phyloP scores from a whole-genome alignment of 2,888 invertebrate species.

The Macrophya annulata region DNA sequence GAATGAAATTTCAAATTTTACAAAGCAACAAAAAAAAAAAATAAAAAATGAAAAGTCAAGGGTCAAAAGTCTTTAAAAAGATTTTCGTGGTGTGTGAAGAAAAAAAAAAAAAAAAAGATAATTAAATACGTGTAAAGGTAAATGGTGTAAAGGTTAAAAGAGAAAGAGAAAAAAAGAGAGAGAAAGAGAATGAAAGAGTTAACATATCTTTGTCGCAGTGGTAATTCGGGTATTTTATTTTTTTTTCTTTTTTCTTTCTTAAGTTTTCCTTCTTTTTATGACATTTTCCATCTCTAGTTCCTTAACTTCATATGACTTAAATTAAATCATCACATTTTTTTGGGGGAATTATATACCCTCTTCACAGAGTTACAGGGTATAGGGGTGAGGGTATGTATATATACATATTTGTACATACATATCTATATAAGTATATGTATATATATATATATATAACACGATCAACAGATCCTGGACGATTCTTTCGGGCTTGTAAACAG shows the following conservation, averaged over 20 bases:
- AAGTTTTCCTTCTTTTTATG: not conserved
- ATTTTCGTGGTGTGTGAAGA: not conserved
- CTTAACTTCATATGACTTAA: not conserved
- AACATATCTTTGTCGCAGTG: not conserved
- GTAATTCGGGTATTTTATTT: not conserved
- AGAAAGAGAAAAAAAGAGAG: not conserved
- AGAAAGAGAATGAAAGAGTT: not conserved
- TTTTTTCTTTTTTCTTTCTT: not conserved
- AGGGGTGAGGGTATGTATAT: not conserved
- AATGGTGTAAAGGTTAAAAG: not conserved
- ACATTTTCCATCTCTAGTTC: not conserved
- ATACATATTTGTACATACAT: no score
- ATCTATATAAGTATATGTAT: not conserved
- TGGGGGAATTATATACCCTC: not conserved
- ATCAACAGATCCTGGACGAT: slow-evolving; percentile 21
- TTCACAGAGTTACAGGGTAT: not conserved
- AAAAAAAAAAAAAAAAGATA: not conserved
- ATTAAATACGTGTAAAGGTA: not conserved
- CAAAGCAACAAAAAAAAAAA: not conserved
- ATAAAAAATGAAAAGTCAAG: not conserved
- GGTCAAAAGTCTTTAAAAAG: not conserved
- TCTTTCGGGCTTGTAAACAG: slow-evolving; percentile 45
- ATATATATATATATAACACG: not conserved
- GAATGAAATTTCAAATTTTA: not conserved
- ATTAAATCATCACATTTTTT: not conserved